phyloP scores from a whole-genome alignment of 2,888 invertebrate genomes.

The Diarsia mendica region DNA sequence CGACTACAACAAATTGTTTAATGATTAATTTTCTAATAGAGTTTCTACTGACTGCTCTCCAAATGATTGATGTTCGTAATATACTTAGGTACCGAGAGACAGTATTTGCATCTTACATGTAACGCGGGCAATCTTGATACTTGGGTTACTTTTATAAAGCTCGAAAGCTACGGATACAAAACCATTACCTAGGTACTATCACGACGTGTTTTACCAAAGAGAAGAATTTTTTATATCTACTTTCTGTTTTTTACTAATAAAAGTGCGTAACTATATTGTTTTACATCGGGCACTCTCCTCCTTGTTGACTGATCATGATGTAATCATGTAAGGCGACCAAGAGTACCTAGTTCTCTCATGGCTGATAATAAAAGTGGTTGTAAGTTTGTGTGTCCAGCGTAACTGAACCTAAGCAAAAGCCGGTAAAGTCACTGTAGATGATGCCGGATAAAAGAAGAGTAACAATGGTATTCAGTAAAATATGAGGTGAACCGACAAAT shows the following conservation, averaged over 20 bases:
- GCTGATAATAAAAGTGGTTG: background rate
- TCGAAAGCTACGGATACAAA: background rate
- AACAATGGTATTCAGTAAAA: background rate
- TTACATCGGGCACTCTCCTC: background rate
- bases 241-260: too few relatives aligned
- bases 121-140: constrained; percentile 57
- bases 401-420: background rate
- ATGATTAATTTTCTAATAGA: constrained; percentile 58
- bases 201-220: background rate
- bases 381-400: background rate
- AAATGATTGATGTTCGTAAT: constrained; percentile 73
- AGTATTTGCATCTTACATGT: constrained; percentile 68
- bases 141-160: constrained; percentile 13
- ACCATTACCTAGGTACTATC: too few relatives aligned
- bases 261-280: too few relatives aligned
- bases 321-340: background rate
- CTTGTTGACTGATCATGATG: background rate
- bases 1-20: constrained; percentile 40
- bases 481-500: background rate
- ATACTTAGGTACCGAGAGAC: constrained; percentile 45
- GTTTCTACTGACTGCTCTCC: constrained; percentile 56
- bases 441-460: too few relatives aligned
- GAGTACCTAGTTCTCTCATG: background rate
- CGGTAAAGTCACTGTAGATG: background rate
- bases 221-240: background rate